Percentiles rank a stretch among this genome's conserved stretches.
Conservation (phyloP, 2,797 vertebrate genomes). For the Eulemur rubriventer region DNA sequence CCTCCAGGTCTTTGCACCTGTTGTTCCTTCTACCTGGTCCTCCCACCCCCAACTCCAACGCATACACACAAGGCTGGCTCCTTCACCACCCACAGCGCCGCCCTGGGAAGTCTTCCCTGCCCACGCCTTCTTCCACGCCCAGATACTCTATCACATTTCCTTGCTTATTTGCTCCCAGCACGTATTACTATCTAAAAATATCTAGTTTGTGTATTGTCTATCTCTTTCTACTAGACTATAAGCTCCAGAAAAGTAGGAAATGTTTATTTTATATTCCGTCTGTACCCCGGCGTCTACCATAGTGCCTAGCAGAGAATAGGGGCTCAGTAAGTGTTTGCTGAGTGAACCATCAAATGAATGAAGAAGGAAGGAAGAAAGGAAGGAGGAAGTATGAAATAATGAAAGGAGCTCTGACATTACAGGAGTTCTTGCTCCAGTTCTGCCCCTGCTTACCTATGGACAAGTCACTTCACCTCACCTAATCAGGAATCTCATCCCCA, state of each 20-base stretch:
- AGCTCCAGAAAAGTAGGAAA: neutral
- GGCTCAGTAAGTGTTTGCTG: neutral
- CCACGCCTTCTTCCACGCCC: neutral
- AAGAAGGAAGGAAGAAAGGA: neutral
- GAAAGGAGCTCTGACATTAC: neutral
- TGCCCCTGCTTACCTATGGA: neutral
- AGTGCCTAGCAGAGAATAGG: neutral
- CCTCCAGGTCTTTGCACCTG: neutral
- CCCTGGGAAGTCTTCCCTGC: neutral
- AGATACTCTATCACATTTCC: neutral
- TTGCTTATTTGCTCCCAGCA: neutral
- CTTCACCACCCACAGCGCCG: neutral
- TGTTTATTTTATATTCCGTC: neutral
- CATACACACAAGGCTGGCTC: neutral
- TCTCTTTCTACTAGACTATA: neutral
- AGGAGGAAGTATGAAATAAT: neutral
- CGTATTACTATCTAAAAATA: slow-evolving; percentile 10
- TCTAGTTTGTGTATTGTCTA: neutral
- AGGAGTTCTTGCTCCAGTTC: neutral
- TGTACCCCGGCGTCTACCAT: neutral
- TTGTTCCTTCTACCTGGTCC: neutral
- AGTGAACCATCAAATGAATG: neutral
- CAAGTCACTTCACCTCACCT: neutral
- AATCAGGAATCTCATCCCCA: neutral
- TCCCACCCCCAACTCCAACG: neutral